Base-by-base conservation (phyloP, 2,888 invertebrate species). In the Rutpela maculata region DNA sequence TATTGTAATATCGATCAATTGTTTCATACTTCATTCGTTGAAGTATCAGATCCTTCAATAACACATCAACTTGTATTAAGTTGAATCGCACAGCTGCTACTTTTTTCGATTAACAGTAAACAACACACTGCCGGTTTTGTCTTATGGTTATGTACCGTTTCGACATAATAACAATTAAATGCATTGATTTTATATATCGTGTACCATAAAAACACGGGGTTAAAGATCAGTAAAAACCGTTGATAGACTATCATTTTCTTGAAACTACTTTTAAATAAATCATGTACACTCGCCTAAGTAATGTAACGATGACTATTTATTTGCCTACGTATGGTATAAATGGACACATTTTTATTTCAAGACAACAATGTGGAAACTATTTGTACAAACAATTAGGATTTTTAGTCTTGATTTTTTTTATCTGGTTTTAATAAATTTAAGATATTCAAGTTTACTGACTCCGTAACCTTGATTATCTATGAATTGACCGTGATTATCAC, bases 401-500 rank as follows among this genome's bases (percentile, higher is more conserved):
- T 15, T 50, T 50, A 17, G 50, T 11, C n/a, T 50, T 3, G 3
- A 50, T n/a, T 50, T 43, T n/a, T 6, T 50, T 50, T 50, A 50
- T 50, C 50, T 5, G 50, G 15, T 50, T 50, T n/a, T 50, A 50
- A 43, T 43, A 43, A n/a, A 43, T 43, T 11, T 43, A 4, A 18
- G 57, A 10, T 57, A 57, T 57, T 15, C 63, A 31, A 19, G 43
- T 65, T 65, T 65, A 65, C 43, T 65, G 65, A 65, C 65, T 65
- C 15, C 15, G 11, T 65, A 19, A 18, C 43, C 65, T 65, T 65
- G 65, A 65, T 19, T 65, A 43, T 65, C 38, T 18, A 43, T 65
- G n/a, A 7, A 65, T 65, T 38, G 17, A 43, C 65, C 38, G 5
- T 43, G 65, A 43, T 65, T 65, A 63, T 43, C 43, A 43, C 38